Percentiles rank a stretch among this genome's conserved stretches.
phyloP scores from a whole-genome alignment of 2,113 vertebrate genomes.

The Rhinolophus ferrumequinum region DNA sequence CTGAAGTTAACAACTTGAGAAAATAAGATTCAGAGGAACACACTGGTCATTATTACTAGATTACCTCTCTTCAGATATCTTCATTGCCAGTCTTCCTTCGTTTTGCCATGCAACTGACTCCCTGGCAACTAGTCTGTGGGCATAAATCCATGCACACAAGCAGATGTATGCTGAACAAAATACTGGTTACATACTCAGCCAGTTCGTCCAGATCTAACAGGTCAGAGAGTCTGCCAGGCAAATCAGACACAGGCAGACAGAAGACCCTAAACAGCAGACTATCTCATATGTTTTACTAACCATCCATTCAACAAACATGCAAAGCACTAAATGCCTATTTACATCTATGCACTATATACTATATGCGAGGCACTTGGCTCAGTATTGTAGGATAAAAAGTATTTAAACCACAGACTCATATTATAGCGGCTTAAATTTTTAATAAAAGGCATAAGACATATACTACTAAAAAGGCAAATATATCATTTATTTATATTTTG shows the following conservation, averaged over 20 bases:
- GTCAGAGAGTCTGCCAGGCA: neutral
- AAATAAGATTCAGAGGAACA: conserved; percentile 27
- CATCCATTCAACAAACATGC: neutral
- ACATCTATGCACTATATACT: neutral
- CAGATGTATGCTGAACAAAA: neutral
- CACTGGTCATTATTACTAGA: neutral
- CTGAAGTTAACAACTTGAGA: neutral
- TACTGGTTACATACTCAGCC: neutral
- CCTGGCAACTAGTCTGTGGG: neutral
- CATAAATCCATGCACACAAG: neutral
- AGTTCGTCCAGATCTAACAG: neutral
- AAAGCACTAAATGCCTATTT: neutral
- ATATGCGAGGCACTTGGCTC: neutral
- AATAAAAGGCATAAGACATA: neutral
- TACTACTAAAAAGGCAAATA: neutral
- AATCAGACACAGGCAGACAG: neutral
- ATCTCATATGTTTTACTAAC: neutral
- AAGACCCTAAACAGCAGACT: neutral
- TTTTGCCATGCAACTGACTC: neutral
- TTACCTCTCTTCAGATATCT: neutral
- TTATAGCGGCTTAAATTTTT: neutral
- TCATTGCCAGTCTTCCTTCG: neutral
- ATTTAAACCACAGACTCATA: neutral
- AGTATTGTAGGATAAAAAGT: neutral
- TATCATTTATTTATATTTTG: neutral